Conservation (phyloP, 2,888 invertebrate genomes). For the Seira ritae region DNA sequence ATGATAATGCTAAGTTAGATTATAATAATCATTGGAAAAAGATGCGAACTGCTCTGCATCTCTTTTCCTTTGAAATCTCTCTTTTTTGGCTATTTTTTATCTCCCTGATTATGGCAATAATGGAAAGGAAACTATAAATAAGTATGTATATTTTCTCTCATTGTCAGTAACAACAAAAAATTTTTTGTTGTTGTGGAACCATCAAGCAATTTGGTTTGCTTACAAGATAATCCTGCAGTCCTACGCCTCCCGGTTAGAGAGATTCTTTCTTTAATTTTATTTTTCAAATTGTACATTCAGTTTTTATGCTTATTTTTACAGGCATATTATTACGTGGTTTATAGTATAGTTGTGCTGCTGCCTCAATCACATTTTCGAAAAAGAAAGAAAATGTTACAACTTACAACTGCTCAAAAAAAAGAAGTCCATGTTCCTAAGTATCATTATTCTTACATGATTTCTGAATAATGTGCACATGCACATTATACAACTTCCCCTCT, state of each 20-base stretch:
- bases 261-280: neutral
- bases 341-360: conserved; percentile 1
- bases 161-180: conserved; percentile 26
- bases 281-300: conserved; percentile 23
- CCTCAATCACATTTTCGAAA: conserved; percentile 53
- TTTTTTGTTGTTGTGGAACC: neutral
- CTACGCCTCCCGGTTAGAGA: neutral
- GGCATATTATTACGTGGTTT: conserved; percentile 18
- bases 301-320: conserved; percentile 24
- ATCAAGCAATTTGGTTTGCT: conserved; percentile 21
- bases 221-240: neutral
- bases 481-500: conserved; percentile 26
- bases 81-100: neutral
- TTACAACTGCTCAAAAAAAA: conserved; percentile 33
- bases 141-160: conserved; percentile 18
- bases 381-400: conserved; percentile 31
- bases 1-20: neutral
- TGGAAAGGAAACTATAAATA: conserved; percentile 24
- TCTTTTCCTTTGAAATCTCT: conserved; percentile 16
- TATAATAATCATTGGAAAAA: neutral
- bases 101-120: conserved; percentile 11
- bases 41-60: neutral
- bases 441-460: conserved; percentile 63
- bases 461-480: conserved; percentile 52
- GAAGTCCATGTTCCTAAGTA: conserved; percentile 12